These are phyloP conservation scores for Bos indicus DNA, from an alignment of 2,113 vertebrate species.

Conservation along the genomic window DNA sequence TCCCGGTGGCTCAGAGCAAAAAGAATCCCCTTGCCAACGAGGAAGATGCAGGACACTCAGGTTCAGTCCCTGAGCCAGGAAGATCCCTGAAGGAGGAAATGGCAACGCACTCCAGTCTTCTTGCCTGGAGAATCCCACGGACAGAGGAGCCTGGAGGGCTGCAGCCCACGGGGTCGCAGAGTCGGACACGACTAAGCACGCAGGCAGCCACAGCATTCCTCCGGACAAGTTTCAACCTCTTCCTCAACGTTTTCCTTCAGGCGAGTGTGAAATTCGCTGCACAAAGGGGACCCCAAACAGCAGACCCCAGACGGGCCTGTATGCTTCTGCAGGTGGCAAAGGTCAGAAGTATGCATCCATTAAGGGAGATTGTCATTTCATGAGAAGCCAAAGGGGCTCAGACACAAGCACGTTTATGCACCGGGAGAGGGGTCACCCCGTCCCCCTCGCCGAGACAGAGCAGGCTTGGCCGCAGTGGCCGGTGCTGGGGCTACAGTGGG, in stretches of 20 bases:
- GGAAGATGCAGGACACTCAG: background rate
- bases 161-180: background rate
- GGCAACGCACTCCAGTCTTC: background rate
- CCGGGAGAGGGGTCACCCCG: background rate
- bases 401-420: background rate
- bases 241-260: background rate
- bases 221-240: background rate
- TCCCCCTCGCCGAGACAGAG: accelerated
- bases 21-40: background rate
- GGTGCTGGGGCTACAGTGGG: background rate
- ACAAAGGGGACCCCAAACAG: too few species aligned
- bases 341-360: background rate
- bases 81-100: background rate
- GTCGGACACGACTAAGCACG: background rate
- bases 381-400: too few species aligned
- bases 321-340: too few species aligned
- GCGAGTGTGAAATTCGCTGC: background rate
- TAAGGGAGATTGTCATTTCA: accelerated
- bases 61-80: background rate
- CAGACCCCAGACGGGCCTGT: background rate
- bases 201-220: accelerated
- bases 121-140: background rate
- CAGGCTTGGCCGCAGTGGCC: accelerated
- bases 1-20: background rate
- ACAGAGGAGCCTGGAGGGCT: background rate